Percentiles rank a stretch among this genome's conserved stretches.
Evolutionary conservation across 2,888 invertebrate species (phyloP).

Genomic region (Sphaerophoria rueppellii): DNA sequence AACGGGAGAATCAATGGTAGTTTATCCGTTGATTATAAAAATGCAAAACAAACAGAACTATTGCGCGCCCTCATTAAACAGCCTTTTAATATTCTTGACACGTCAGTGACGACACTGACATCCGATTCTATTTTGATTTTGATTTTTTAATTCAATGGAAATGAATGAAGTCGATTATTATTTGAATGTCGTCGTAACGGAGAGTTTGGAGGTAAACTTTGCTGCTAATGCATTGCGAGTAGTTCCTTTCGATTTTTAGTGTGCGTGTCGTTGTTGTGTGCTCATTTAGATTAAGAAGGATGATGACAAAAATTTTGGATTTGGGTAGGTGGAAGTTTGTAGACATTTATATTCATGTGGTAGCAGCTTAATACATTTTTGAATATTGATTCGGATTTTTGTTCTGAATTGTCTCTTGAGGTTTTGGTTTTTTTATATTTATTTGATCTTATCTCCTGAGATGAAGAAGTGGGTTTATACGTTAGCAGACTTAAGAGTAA

Average conservation of each 20-base stretch:
- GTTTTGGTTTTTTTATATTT: too few species aligned
- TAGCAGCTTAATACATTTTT: slow-evolving; percentile 41
- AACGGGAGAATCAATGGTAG: slow-evolving; percentile 51
- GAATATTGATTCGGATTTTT: slow-evolving; percentile 62
- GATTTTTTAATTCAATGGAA: slow-evolving; percentile 40
- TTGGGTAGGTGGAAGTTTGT: slow-evolving; percentile 39
- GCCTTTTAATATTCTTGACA: slow-evolving; percentile 63
- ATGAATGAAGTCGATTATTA: slow-evolving; percentile 29
- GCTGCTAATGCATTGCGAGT: slow-evolving; percentile 28
- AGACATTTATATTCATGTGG: slow-evolving; percentile 61
- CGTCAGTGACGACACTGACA: slow-evolving; percentile 70
- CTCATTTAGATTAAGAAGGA: slow-evolving; percentile 11
- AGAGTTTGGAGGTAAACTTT: slow-evolving; percentile 18
- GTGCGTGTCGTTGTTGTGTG: slow-evolving; percentile 2
- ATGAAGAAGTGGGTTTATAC: slow-evolving; percentile 69
- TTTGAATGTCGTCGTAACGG: too few species aligned
- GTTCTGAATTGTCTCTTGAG: slow-evolving; percentile 38
- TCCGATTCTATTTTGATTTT: slow-evolving; percentile 66
- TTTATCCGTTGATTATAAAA: slow-evolving; percentile 38
- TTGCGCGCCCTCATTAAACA: slow-evolving; percentile 60
- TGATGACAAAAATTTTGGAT: not conserved
- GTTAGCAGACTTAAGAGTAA: slow-evolving; percentile 60
- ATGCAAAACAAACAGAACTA: slow-evolving; percentile 16
- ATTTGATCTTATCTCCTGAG: slow-evolving; percentile 50
- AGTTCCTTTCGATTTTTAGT: slow-evolving; percentile 68